These are phyloP conservation scores for Dolichomitus sp. DNA, from an alignment of 2,888 invertebrate species.

Conservation along the genomic window DNA sequence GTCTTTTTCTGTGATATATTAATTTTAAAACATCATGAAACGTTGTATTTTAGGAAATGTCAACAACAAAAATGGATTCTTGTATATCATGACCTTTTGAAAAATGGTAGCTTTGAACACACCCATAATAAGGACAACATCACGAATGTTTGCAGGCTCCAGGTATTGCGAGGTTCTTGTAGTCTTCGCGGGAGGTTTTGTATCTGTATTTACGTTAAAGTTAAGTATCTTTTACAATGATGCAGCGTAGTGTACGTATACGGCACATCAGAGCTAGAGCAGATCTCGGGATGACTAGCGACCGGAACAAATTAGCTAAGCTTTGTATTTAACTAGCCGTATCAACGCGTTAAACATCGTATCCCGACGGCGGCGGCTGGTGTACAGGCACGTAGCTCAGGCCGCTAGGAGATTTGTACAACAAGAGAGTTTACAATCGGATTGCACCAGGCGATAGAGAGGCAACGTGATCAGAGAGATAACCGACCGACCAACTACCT, in stretches of 20 bases:
- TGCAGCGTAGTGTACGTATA: not conserved
- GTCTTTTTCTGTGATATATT: too few relatives aligned
- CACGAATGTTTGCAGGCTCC: too few relatives aligned
- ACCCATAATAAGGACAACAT: too few relatives aligned
- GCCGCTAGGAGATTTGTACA: slow-evolving; percentile 67
- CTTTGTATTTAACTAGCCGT: slow-evolving; percentile 79
- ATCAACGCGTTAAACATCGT: slow-evolving; percentile 75
- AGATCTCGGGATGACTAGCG: slow-evolving; percentile 70
- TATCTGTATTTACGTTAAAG: not conserved
- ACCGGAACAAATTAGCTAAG: slow-evolving; percentile 80
- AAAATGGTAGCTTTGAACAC: too few relatives aligned
- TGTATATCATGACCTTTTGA: too few relatives aligned
- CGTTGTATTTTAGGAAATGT: too few relatives aligned
- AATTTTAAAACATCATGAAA: too few relatives aligned
- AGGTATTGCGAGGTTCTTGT: too few relatives aligned
- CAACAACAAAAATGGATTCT: too few relatives aligned
- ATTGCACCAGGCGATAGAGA: slow-evolving; percentile 74
- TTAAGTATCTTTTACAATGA: not conserved
- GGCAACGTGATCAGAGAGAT: slow-evolving; percentile 67
- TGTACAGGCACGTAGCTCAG: slow-evolving; percentile 14
- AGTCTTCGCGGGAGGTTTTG: not conserved
- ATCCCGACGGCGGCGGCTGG: slow-evolving; percentile 53
- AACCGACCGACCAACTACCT: slow-evolving; percentile 48
- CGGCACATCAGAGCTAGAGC: slow-evolving; percentile 31
- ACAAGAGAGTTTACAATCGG: slow-evolving; percentile 66